Percentiles rank a stretch among this genome's conserved stretches.
Evolutionary conservation across 2,888 invertebrate species (phyloP).

Genomic region (Drosophila infuscata): DNA sequence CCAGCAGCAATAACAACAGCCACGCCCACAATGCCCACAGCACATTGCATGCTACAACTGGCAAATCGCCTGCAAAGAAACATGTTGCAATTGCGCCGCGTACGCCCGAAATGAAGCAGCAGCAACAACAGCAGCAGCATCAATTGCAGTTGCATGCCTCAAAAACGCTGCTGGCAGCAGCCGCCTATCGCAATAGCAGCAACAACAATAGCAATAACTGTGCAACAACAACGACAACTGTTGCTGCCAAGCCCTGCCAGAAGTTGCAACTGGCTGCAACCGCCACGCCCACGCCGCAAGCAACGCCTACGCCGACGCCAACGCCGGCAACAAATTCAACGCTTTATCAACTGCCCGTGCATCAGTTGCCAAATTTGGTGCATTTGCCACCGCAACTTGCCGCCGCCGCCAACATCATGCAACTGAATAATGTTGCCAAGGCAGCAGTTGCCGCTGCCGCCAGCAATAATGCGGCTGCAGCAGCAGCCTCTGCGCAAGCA

Average conservation of each 20-base stretch:
- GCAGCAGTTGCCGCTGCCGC: constrained; percentile 80
- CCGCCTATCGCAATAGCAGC: constrained; percentile 40
- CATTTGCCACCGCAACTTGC: constrained; percentile 88
- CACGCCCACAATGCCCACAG: constrained; percentile 78
- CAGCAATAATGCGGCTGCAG: constrained; percentile 67
- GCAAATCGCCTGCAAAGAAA: constrained; percentile 84
- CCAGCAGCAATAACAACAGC: constrained; percentile 73
- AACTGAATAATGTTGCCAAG: constrained; percentile 79
- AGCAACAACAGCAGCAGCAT: constrained; percentile 72
- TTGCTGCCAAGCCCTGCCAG: constrained; percentile 48
- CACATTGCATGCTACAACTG: constrained; percentile 58
- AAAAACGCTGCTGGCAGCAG: constrained; percentile 46
- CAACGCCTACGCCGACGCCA: constrained; percentile 15
- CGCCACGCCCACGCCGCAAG: constrained; percentile 35
- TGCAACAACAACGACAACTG: constrained; percentile 32
- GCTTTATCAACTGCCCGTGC: constrained; percentile 87
- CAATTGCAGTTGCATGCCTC: constrained; percentile 55
- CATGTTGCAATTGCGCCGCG: constrained; percentile 85
- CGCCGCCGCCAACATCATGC: constrained; percentile 85
- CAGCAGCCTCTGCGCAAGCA: constrained; percentile 74
- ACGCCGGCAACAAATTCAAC: constrained; percentile 74
- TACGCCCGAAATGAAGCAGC: constrained; percentile 83
- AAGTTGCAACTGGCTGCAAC: constrained; percentile 43
- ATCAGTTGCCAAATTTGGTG: constrained; percentile 87
- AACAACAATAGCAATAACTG: constrained; percentile 23